Base-by-base conservation (phyloP, 2,113 vertebrate genomes). In the Daubentonia madagascariensis region DNA sequence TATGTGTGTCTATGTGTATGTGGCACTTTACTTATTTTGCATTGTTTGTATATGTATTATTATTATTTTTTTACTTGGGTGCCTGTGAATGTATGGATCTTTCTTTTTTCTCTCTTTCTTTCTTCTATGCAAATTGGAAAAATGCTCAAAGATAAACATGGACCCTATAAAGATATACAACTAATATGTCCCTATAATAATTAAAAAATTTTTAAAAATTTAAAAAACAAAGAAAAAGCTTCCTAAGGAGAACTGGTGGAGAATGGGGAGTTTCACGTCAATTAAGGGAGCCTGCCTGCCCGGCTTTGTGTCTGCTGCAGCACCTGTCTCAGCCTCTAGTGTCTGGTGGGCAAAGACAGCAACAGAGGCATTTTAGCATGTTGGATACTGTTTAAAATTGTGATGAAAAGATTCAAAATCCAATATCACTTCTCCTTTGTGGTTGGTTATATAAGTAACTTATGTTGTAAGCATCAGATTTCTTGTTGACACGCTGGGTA, bases 321-420 rank as follows among this genome's bases (percentile, higher is more conserved):
- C 1, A 48, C 17, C 5, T 8, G 3, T 18, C 25, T 35, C 3
- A 13, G 16, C n/a, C 13, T 40, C 30, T 5, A 22, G 45, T 12
- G 7, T 48, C 32, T 22, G 32, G 10, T 5, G 17, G 25, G 35
- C 32, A 59, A 43, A 48, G 30, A 28, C n/a, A 48, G 6, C 54
- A 5, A 0, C 1, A 6, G n/a, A 63, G 9, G 25, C 80, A 20
- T 52, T 72, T 85, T 54, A 17, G n/a, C 70, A 2, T 2, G 43
- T 25, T 57, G n/a, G 9, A 16, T 54, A 25, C 52, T 16, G 7
- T 50, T 48, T 32, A 54, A 48, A 67, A 17, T 23, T 12, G 18
- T 8, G 28, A 32, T 28, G 5, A 54, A 32, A 23, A 37, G 12
- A 89, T 73, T 65, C 5, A 68, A 25, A 75, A 1, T 13, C 79